A percentile compares a stretch with the other conserved stretches of the same genome.
Conservation (phyloP, 2,888 invertebrate genomes). For the Loripinus fragilis region DNA sequence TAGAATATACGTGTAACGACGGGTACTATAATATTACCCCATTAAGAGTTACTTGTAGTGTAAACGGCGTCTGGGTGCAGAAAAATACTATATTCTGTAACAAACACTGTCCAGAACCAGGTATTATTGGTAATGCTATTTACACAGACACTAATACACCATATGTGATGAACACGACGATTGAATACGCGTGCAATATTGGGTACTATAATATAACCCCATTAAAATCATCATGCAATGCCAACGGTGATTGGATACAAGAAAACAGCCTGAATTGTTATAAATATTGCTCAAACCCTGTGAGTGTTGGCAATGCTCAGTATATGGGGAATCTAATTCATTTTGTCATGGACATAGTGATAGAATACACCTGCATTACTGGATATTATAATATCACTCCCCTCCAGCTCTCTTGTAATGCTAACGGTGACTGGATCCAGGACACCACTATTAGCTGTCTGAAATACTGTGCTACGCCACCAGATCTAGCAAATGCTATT, state of each 20-base stretch:
- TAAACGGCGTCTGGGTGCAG: background rate
- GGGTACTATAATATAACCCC: background rate
- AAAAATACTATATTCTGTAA: background rate
- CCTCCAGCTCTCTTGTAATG: background rate
- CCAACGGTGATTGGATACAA: background rate
- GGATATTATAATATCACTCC: slow-evolving; percentile 5
- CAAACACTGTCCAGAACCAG: background rate
- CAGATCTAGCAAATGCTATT: background rate
- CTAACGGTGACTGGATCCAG: background rate
- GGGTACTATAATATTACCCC: slow-evolving; percentile 7
- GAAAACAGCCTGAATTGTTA: background rate
- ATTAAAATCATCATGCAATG: background rate
- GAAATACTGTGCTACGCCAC: background rate
- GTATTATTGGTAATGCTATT: background rate
- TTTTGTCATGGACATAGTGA: background rate
- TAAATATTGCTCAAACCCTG: background rate
- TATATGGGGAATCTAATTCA: background rate
- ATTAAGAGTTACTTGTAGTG: background rate
- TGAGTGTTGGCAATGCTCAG: background rate
- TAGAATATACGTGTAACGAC: background rate
- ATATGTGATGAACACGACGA: background rate
- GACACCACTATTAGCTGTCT: background rate
- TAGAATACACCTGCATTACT: background rate
- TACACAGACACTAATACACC: background rate
- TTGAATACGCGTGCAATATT: background rate